A percentile compares a stretch with the other conserved stretches of the same genome.
Conservation (phyloP, 2,888 invertebrate genomes). For the Camptogramma bilineatum region DNA sequence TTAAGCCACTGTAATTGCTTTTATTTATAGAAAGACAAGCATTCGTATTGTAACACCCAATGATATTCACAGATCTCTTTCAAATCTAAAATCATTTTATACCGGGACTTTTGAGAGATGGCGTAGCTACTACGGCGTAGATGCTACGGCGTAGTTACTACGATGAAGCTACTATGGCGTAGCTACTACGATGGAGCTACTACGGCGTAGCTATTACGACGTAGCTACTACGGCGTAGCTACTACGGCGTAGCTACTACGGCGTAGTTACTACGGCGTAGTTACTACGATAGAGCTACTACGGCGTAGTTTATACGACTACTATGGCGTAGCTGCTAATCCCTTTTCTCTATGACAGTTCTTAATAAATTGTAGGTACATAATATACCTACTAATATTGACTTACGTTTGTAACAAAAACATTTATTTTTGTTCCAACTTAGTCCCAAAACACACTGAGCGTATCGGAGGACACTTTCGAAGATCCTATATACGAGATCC, state of each 20-base stretch:
- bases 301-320: not conserved
- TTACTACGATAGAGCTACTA: too few species aligned
- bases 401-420: too few species aligned
- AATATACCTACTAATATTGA: too few species aligned
- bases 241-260: too few species aligned
- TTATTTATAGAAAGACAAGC: constrained; percentile 9
- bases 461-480: too few species aligned
- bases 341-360: not conserved
- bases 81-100: not conserved
- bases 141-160: not conserved
- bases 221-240: not conserved
- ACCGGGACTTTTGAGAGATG: not conserved
- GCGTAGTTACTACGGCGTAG: too few species aligned
- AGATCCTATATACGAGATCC: too few species aligned
- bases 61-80: not conserved
- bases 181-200: too few species aligned
- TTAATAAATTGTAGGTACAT: not conserved
- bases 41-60: constrained; percentile 8
- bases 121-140: not conserved
- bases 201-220: not conserved
- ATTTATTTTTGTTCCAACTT: too few species aligned
- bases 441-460: too few species aligned
- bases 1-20: constrained; percentile 62
- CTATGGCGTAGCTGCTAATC: too few species aligned
- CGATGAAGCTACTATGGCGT: too few species aligned